These are phyloP conservation scores for Limenitis camilla DNA, from an alignment of 2,888 invertebrate genomes.

Conservation along the genomic window DNA sequence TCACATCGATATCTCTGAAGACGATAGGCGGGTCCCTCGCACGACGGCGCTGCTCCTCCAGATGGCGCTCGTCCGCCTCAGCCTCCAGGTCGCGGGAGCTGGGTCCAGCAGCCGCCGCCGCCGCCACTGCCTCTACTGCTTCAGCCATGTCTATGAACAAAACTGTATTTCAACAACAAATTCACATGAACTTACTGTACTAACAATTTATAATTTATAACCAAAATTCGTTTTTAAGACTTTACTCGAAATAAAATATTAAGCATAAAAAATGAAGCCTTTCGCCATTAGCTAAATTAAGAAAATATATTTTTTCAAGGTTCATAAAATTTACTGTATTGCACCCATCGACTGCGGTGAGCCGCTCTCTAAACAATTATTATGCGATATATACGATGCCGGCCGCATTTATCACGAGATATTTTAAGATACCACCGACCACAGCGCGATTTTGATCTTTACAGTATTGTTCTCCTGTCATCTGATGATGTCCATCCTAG, in stretches of 20 bases:
- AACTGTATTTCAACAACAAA: no score
- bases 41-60: slow-evolving; percentile 81
- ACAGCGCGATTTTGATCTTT: no score
- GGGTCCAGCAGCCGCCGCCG: slow-evolving; percentile 68
- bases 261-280: background rate
- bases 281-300: no score
- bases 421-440: slow-evolving; percentile 9
- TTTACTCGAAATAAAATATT: no score
- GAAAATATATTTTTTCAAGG: background rate
- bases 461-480: no score
- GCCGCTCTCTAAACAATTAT: slow-evolving; percentile 1
- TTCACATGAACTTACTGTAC: no score
- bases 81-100: slow-evolving; percentile 45
- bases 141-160: slow-evolving; percentile 55
- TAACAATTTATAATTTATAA: no score
- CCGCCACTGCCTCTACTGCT: slow-evolving; percentile 35
- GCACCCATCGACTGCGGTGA: background rate
- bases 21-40: slow-evolving; percentile 88
- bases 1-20: slow-evolving; percentile 83
- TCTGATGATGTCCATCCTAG: no score
- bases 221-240: no score
- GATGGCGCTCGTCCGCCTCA: slow-evolving; percentile 77
- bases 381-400: background rate
- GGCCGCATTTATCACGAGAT: slow-evolving; percentile 11
- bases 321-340: background rate